Evolutionary conservation across 2,113 vertebrate genomes (phyloP).

Genomic region (Lipophrys pholis): DNA sequence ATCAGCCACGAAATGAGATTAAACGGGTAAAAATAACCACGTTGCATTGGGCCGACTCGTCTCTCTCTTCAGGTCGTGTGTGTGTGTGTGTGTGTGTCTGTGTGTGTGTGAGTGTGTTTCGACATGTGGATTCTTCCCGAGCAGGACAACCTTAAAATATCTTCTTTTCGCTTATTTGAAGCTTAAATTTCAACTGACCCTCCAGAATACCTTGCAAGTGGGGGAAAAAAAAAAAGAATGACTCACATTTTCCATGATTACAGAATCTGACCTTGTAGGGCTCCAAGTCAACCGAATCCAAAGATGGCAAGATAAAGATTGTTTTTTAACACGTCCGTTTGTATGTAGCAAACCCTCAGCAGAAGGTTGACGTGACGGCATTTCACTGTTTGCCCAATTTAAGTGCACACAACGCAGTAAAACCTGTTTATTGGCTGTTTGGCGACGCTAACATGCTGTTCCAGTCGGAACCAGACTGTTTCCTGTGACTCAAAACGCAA

Average conservation of each 20-base stretch:
- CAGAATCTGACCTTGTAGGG: slow-evolving; percentile 33
- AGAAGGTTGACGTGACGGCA: background rate
- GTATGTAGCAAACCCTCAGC: slow-evolving; percentile 10
- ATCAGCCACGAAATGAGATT: no score
- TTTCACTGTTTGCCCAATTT: slow-evolving; percentile 14
- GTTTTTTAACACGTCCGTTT: background rate
- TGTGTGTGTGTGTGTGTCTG: no score
- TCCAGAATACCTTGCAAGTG: slow-evolving; percentile 57
- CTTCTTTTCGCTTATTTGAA: slow-evolving; percentile 67
- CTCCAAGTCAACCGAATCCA: slow-evolving; percentile 38
- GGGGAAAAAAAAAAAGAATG: slow-evolving; percentile 41
- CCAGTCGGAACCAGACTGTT: no score
- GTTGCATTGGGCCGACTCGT: background rate
- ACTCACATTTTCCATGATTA: slow-evolving; percentile 67
- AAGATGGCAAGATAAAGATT: background rate
- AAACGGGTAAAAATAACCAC: background rate
- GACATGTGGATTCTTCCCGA: background rate
- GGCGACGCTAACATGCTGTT: background rate
- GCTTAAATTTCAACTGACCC: slow-evolving; percentile 54
- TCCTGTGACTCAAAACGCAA: background rate
- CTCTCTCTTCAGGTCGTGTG: background rate
- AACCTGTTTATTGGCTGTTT: background rate
- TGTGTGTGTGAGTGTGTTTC: no score
- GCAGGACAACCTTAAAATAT: slow-evolving; percentile 66
- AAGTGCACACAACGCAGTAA: background rate